phyloP scores from a whole-genome alignment of 2,888 invertebrate species.

The Ophion costatus region DNA sequence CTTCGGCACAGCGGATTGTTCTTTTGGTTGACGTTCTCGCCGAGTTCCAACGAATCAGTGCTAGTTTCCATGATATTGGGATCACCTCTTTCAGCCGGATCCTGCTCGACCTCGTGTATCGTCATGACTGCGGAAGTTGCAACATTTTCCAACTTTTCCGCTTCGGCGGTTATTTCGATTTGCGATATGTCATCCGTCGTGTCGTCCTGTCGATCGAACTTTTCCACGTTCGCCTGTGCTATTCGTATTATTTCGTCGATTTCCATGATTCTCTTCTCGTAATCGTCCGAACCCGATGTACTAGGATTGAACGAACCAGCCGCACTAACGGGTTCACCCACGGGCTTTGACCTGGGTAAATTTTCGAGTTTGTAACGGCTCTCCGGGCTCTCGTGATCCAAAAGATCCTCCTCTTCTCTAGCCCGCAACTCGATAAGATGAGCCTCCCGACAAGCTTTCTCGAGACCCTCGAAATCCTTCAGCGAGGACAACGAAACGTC shows the following conservation, averaged over 20 bases:
- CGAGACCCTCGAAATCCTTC: constrained; percentile 96
- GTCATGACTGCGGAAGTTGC: constrained; percentile 44
- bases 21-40: constrained; percentile 81
- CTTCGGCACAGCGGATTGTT: constrained; percentile 86
- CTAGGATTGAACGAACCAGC: constrained; percentile 83
- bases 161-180: constrained; percentile 76
- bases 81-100: constrained; percentile 72
- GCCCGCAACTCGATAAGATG: constrained; percentile 92
- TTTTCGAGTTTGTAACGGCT: constrained; percentile 86
- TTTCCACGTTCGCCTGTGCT: constrained; percentile 88
- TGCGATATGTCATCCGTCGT: constrained; percentile 85
- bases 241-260: constrained; percentile 89
- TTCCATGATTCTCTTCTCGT: constrained; percentile 88
- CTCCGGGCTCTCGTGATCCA: constrained; percentile 88
- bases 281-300: constrained; percentile 86
- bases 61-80: constrained; percentile 86
- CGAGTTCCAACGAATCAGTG: constrained; percentile 87
- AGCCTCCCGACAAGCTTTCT: constrained; percentile 94
- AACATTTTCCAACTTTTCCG: constrained; percentile 60
- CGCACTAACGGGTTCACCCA: constrained; percentile 71
- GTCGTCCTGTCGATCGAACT: constrained; percentile 86
- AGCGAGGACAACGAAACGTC: constrained; percentile 94
- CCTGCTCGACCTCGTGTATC: constrained; percentile 44
- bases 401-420: constrained; percentile 92
- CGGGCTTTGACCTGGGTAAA: constrained; percentile 68